A percentile compares a stretch with the other conserved stretches of the same genome.
Evolutionary conservation across 1,140 invertebrate genomes (phyloP).

Genomic region (Scaptomyza graminum): DNA sequence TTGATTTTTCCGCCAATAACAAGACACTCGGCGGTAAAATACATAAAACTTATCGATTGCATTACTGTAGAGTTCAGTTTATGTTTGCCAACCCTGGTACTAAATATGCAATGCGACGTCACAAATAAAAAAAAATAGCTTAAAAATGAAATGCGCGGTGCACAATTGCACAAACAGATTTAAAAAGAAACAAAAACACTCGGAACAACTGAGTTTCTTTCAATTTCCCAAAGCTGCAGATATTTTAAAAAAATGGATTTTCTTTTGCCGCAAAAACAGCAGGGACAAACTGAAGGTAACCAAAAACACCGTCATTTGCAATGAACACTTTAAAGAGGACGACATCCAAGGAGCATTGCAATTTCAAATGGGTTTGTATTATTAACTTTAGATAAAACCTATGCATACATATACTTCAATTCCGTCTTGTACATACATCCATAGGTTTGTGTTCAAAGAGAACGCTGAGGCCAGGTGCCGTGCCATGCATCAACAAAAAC

Average conservation of each 20-base stretch:
- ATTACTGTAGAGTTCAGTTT: background rate
- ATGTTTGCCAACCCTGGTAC: conserved; percentile 33
- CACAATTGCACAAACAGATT: conserved; percentile 51
- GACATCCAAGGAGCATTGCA: conserved; percentile 62
- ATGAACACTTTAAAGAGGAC: conserved; percentile 63
- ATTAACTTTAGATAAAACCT: background rate
- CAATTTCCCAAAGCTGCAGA: conserved; percentile 58
- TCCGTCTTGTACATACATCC: background rate
- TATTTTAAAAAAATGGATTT: conserved; percentile 31
- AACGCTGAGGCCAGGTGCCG: conserved; percentile 29
- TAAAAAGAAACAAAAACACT: conserved; percentile 33
- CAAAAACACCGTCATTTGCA: conserved; percentile 55
- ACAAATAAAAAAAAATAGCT: conserved; percentile 37
- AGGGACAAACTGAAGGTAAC: conserved; percentile 33
- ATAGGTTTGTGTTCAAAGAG: conserved; percentile 36
- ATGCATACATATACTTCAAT: background rate
- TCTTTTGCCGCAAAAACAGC: conserved; percentile 33
- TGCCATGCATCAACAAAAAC: conserved; percentile 43
- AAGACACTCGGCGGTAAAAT: background rate
- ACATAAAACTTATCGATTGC: conserved; percentile 1
- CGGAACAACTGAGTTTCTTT: conserved; percentile 53
- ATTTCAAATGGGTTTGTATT: conserved; percentile 66
- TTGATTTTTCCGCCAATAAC: background rate
- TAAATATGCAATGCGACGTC: conserved; percentile 21
- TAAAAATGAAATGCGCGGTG: conserved; percentile 59